Percentiles rank a stretch among this genome's conserved stretches.
phyloP scores from a whole-genome alignment of 1,140 invertebrate species.

The Protaetia brevitarsis region DNA sequence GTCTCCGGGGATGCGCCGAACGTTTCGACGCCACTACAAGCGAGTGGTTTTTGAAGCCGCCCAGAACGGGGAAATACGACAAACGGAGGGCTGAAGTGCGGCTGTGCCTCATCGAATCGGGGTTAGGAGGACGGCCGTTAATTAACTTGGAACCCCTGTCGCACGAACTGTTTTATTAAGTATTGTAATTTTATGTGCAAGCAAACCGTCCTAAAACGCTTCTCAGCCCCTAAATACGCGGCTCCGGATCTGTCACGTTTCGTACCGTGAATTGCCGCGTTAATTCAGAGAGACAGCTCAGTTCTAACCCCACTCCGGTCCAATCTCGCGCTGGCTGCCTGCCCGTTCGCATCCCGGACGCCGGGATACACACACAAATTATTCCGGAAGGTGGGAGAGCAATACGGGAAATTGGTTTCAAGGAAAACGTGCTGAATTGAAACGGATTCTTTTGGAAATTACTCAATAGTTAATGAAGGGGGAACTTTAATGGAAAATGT shows the following conservation, averaged over 20 bases:
- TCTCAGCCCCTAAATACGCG: not conserved
- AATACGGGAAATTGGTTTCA: slow-evolving; percentile 15
- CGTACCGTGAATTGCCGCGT: slow-evolving; percentile 1
- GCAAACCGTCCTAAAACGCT: not conserved
- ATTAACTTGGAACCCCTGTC: not conserved
- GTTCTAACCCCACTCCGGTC: not conserved
- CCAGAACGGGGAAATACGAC: too few relatives aligned
- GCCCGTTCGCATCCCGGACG: too few relatives aligned
- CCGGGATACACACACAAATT: not conserved
- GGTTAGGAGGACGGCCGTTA: not conserved
- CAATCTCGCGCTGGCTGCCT: not conserved
- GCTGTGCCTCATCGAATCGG: not conserved
- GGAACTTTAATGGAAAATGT: slow-evolving; percentile 4
- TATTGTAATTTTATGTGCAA: slow-evolving; percentile 12
- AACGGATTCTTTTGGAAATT: slow-evolving; percentile 14
- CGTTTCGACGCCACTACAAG: too few relatives aligned
- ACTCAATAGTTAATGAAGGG: slow-evolving; percentile 7
- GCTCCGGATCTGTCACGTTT: not conserved
- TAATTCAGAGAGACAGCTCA: not conserved
- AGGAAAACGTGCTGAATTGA: not conserved
- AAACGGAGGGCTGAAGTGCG: not conserved
- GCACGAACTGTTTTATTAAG: slow-evolving; percentile 1
- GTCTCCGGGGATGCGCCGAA: not conserved
- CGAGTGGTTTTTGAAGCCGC: too few relatives aligned
- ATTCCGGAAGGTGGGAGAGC: slow-evolving; percentile 6